Base-by-base conservation (phyloP, 2,888 invertebrate genomes). In the Lasius platythorax region DNA sequence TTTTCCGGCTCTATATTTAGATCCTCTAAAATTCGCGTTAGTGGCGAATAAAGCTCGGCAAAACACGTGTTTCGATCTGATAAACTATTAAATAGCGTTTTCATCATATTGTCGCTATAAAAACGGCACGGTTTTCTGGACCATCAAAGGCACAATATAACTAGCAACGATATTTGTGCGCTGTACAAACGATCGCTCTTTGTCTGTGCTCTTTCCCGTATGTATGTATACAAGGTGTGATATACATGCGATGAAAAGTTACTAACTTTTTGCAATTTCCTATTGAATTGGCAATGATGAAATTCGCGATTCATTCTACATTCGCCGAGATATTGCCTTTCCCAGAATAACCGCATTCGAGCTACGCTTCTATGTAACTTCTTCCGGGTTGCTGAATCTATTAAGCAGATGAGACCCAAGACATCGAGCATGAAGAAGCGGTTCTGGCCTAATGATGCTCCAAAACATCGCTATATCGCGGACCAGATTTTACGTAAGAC, bases 401-500 rank as follows among this genome's bases (percentile, higher is more conserved):
- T 23, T 37, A 37, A 61, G 46, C 61, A 23, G 33, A 81, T 43
- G 56, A 53, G 18, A 23, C 33, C 28, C 40, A 33, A 78, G 70
- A 70, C 79, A 30, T 40, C 28, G 43, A 40, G 50, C 30, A 15
- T 28, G 63, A 58, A 74, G 67, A 70, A 37, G 40, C 72, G 40
- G 73, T 46, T 66, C 81, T 58, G 40, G 58, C 46, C 85, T 87
- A 89, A 90, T 86, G 86, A 90, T 68, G 85, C 76, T 76, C 68
- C 83, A 76, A 33, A 85, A 85, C 86, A 82, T 86, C 58, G 86
- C 83, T 91, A 86, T 83, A 84, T 46, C 68, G 67, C 72, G 46
- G 18, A 12, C 82, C 61, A n/a, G 82, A 84, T 89, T 91, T 92
- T 92, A 91, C 89, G 90, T 92, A 92, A 92, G 90, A 85, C 82